A percentile compares a stretch with the other conserved stretches of the same genome.
Evolutionary conservation across 1,140 invertebrate species (phyloP).

Genomic region (Bacillus rossius): DNA sequence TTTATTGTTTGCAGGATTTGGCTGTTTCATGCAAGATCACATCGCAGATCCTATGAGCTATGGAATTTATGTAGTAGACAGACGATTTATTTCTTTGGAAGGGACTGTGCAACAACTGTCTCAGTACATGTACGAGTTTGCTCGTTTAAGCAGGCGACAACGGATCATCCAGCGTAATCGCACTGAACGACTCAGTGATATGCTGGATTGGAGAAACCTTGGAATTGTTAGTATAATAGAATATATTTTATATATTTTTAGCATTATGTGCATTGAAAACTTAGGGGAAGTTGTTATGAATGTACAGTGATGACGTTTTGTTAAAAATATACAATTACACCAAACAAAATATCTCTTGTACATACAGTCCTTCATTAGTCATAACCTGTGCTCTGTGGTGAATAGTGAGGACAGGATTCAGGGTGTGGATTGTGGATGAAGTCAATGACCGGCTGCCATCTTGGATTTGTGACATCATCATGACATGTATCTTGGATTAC

Average conservation of each 20-base stretch:
- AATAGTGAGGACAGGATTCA: too few relatives aligned
- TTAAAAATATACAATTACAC: not conserved
- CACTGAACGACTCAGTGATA: constrained; percentile 93
- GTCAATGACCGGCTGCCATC: too few relatives aligned
- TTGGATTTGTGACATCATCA: too few relatives aligned
- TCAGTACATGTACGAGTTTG: constrained; percentile 93
- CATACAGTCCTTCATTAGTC: too few relatives aligned
- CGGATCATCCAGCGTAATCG: constrained; percentile 97
- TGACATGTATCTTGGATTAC: too few relatives aligned
- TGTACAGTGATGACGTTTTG: not conserved
- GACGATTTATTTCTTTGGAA: constrained; percentile 81
- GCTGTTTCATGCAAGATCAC: constrained; percentile 98
- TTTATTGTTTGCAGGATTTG: constrained; percentile 66
- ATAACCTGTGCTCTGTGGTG: too few relatives aligned
- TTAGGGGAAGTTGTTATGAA: not conserved
- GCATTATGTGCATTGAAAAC: not conserved
- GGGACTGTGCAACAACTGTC: constrained; percentile 91
- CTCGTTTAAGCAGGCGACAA: constrained; percentile 85
- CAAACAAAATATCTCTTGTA: not conserved
- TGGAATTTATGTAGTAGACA: constrained; percentile 97
- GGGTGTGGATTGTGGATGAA: too few relatives aligned
- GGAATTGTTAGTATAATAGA: constrained; percentile 69
- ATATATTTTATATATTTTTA: not conserved
- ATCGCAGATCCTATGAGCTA: constrained; percentile 97
- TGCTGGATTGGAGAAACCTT: constrained; percentile 97